Evolutionary conservation across 2,113 vertebrate genomes (phyloP), one percentile per base, ranked within the genome.

Genomic region (Zosterops hypoxanthus): DNA sequence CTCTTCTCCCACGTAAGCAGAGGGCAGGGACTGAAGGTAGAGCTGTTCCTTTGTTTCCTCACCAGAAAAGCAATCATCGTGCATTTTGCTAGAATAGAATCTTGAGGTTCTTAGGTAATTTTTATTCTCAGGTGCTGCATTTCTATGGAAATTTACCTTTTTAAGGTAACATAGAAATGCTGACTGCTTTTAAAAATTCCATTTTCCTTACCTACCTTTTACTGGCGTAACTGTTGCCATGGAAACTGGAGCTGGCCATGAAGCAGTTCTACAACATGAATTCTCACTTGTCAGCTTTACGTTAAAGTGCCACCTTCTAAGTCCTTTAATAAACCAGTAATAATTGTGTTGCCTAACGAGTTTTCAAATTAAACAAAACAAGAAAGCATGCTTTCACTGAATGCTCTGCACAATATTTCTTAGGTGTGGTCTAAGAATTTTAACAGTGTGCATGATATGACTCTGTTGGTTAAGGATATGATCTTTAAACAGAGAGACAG

Each of bases 401-500:
- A 80, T 34, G 33, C 9, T 72, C 59, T 5, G 5, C 92, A 95
- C 93, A 95, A 93, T 94, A 91, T 95, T 96, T 91, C 49, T 12
- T 92, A 91, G 95, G 94, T 91, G 90, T 88, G 90, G 91, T 94
- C 86, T 39, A 63, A 72, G 63, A 95, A 90, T 96, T 96, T 96
- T 94, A 94, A 95, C 75, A 94, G 95, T 44, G 68, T 90, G 88
- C 73, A 57, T 76, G 94, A 95, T 92, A 95, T 13, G 87, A 88
- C 85, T 88, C 86, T 92, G 49, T 57, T 85, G 92, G 94, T 97
- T 94, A 94, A 77, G 90, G 93, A 78, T 81, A 88, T 44, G 85
- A 95, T 95, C 92, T 90, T 86, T 86, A 96, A 96, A 96, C 95
- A 95, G 93, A 97, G 94, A 93, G 94, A 96, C 95, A 97, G 95